These are phyloP conservation scores for Agrotis segetum DNA, from an alignment of 2,888 invertebrate species.

Conservation along the genomic window DNA sequence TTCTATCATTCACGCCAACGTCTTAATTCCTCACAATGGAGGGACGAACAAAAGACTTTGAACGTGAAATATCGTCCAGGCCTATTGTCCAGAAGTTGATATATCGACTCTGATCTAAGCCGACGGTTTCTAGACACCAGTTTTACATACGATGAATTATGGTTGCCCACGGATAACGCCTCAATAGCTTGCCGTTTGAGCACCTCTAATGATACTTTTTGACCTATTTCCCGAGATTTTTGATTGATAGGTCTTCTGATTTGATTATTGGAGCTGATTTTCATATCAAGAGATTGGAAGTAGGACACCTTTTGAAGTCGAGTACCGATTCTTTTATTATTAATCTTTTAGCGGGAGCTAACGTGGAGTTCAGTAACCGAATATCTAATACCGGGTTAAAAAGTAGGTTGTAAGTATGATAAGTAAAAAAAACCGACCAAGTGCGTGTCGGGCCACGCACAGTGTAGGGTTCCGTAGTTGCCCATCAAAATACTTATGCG, in stretches of 20 bases:
- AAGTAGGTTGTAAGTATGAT: no score
- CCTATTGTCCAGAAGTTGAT: slow-evolving; percentile 75
- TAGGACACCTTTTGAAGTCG: neutral
- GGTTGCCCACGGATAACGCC: slow-evolving; percentile 35
- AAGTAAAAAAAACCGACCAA: no score
- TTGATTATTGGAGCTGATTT: slow-evolving; percentile 38
- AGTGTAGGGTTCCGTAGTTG: no score
- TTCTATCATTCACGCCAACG: slow-evolving; percentile 61
- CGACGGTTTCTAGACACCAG: slow-evolving; percentile 59
- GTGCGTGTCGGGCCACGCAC: no score
- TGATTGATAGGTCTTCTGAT: slow-evolving; percentile 47
- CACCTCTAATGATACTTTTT: slow-evolving; percentile 50
- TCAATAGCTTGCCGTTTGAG: slow-evolving; percentile 43
- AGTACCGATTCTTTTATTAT: neutral
- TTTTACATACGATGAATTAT: slow-evolving; percentile 69
- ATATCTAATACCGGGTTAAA: no score
- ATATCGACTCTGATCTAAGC: slow-evolving; percentile 71
- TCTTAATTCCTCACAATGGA: slow-evolving; percentile 75
- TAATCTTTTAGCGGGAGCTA: neutral
- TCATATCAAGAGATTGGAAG: neutral
- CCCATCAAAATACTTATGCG: no score
- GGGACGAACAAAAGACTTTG: slow-evolving; percentile 70
- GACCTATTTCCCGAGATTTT: slow-evolving; percentile 34
- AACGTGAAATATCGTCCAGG: slow-evolving; percentile 74
- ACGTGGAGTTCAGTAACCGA: no score